Base-by-base conservation (phyloP, 2,888 invertebrate species). In the Parapristionchus giblindavisi region DNA sequence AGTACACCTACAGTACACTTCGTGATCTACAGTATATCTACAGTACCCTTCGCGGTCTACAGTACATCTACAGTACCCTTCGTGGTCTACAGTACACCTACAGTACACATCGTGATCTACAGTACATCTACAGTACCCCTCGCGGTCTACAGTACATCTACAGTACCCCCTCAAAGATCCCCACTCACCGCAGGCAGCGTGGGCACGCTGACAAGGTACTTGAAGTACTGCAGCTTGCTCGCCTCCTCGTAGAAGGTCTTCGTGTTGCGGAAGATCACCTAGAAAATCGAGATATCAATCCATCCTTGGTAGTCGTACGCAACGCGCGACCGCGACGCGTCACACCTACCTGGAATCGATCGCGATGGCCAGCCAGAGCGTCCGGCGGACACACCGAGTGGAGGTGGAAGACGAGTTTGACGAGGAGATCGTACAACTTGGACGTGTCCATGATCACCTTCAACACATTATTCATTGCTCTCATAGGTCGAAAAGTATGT, bases 221-320 rank as follows among this genome's bases (percentile, higher is more conserved):
- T 94, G 90, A 98, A 99, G 91, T 99, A 99, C 89, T 99, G 99
- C 83, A 98, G 91, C 84, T 93, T 95, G 87, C 93, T 93, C 17
- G 96, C 94, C 88, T 93, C 94, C 87, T 93, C 93, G 89, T 98
- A 99, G 90, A 99, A 99, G 80, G 92, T 92, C 88, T 94, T 94
- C 77, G 98, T 90, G 87, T 90, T 89, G 81, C 80, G 86, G 85
- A 81, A 84, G 73, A 82, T 77, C 11, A 77, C 79, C 79, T 78
- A 32, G 21, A 11, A 40, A 27, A n/a, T n/a, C n/a, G n/a, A n/a
- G n/a, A n/a, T n/a, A n/a, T n/a, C n/a, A n/a, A n/a, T n/a, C n/a
- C n/a, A n/a, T n/a, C n/a, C n/a, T n/a, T n/a, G n/a, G n/a, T n/a
- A n/a, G n/a, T n/a, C n/a, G n/a, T n/a, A n/a, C n/a, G n/a, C n/a